Conservation (phyloP, 2,113 vertebrate species). For the Dipodomys spectabilis region DNA sequence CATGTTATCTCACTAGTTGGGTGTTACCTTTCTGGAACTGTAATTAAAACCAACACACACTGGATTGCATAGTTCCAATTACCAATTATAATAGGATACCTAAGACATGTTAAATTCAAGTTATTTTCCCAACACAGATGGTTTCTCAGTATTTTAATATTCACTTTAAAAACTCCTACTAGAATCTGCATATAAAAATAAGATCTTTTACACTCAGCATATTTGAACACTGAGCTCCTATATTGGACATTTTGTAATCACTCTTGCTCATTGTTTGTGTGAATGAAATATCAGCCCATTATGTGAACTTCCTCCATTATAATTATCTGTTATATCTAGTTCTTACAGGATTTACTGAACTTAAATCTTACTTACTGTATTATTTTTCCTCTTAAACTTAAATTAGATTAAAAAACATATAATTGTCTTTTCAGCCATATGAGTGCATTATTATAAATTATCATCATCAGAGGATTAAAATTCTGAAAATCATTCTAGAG, state of each 20-base stretch:
- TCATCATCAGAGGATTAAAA: background rate
- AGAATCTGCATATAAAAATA: background rate
- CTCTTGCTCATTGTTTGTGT: background rate
- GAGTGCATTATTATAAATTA: conserved; percentile 39
- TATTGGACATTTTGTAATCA: conserved; percentile 5
- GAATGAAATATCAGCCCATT: background rate
- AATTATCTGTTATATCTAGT: conserved; percentile 4
- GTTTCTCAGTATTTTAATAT: conserved; percentile 49
- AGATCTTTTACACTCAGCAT: no score
- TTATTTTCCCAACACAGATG: conserved; percentile 5
- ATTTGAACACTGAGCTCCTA: background rate
- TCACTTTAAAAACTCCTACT: conserved; percentile 35
- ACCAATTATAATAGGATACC: background rate
- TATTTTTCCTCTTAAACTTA: conserved; percentile 54
- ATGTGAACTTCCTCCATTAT: background rate
- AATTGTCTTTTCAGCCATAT: background rate
- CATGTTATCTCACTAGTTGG: background rate
- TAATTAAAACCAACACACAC: background rate
- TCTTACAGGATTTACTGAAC: conserved; percentile 2
- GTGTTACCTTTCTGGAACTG: background rate
- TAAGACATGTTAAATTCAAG: background rate
- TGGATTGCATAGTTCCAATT: background rate
- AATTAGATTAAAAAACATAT: background rate
- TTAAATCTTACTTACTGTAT: background rate
- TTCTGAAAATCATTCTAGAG: background rate